phyloP scores from a whole-genome alignment of 37 sponge, comb jelly and placozoan species.

The Spongilla lacustris region DNA sequence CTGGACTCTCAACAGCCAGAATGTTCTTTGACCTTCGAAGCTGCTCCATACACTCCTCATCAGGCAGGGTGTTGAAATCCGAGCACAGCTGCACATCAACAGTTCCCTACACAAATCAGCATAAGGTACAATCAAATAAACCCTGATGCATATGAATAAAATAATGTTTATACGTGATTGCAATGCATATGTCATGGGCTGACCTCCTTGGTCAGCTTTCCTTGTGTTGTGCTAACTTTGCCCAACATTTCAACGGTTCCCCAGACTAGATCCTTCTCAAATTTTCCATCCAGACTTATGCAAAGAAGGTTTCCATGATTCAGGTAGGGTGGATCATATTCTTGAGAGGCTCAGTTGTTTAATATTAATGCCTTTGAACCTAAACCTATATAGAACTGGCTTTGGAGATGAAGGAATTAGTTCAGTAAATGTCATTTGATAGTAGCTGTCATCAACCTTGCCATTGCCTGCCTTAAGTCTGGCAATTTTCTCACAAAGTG shows the following conservation, averaged over 20 bases:
- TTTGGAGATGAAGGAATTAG: not conserved
- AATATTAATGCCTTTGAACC: not conserved
- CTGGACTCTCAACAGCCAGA: conserved; percentile 54
- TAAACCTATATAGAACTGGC: not conserved
- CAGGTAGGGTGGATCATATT: not conserved
- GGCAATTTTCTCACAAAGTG: not conserved
- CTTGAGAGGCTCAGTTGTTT: not conserved
- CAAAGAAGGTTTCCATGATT: conserved; percentile 11
- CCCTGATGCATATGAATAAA: too few species aligned
- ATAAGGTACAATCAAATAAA: too few species aligned
- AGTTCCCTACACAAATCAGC: not conserved
- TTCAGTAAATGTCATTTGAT: not conserved
- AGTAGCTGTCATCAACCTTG: not conserved
- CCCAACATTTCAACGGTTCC: not conserved
- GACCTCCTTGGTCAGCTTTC: not conserved
- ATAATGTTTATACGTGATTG: not conserved
- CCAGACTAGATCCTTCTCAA: conserved; percentile 14
- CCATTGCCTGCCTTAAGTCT: not conserved
- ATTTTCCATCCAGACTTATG: conserved; percentile 11
- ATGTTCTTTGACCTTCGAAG: not conserved
- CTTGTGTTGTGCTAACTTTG: not conserved
- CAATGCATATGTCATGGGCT: not conserved
- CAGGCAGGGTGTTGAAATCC: conserved; percentile 2
- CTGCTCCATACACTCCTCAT: conserved; percentile 22
- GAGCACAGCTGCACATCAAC: conserved; percentile 15